Conservation (phyloP, 1,140 invertebrate genomes). For the Atta texana region DNA sequence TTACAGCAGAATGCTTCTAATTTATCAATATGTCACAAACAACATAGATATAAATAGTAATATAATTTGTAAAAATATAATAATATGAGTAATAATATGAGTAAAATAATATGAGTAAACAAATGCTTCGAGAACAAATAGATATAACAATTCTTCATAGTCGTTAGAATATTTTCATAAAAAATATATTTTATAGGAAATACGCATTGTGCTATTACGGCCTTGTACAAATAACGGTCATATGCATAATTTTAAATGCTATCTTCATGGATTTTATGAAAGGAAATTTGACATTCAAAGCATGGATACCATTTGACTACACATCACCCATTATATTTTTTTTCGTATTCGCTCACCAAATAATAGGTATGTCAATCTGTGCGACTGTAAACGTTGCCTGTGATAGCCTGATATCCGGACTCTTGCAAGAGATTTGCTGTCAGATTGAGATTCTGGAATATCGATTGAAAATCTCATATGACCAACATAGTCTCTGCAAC, state of each 20-base stretch:
- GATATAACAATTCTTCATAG: not conserved
- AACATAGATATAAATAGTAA: not conserved
- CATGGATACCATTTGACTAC: conserved; percentile 63
- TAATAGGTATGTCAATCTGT: conserved; percentile 14
- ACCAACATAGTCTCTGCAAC: not conserved
- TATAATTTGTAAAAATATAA: not conserved
- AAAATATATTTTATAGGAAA: conserved; percentile 13
- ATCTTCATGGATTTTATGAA: conserved; percentile 19
- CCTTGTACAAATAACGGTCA: not conserved
- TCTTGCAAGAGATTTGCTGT: conserved; percentile 63
- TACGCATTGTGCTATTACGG: not conserved
- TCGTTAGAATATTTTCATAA: not conserved
- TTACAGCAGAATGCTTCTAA: not conserved
- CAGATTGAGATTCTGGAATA: conserved; percentile 65
- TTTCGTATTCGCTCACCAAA: conserved; percentile 51
- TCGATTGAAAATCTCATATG: conserved; percentile 37
- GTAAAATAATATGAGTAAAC: not conserved
- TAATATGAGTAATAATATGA: not conserved
- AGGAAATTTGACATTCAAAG: conserved; percentile 28
- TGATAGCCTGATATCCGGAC: conserved; percentile 61
- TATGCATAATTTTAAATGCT: conserved; percentile 24
- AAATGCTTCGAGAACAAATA: not conserved
- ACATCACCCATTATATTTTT: conserved; percentile 7
- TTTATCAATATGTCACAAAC: not conserved
- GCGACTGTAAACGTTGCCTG: conserved; percentile 46